phyloP scores from a whole-genome alignment of 2,113 vertebrate species.

The Vanacampus margaritifer region DNA sequence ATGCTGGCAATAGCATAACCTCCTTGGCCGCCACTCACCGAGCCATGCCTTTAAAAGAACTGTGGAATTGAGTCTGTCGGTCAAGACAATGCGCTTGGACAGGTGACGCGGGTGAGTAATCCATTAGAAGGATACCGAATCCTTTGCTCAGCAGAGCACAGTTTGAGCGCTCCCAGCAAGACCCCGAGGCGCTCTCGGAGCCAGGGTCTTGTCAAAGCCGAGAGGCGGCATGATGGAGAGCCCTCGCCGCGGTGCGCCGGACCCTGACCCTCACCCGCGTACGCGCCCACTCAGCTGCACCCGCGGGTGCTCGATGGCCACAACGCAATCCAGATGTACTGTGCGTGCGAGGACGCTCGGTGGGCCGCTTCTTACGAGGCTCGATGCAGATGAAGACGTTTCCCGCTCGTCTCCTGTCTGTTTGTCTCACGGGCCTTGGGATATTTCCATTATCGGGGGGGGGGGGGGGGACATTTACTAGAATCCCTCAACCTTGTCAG shows the following conservation, averaged over 20 bases:
- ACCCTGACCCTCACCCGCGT: slow-evolving; percentile 69
- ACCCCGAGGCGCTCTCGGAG: slow-evolving; percentile 65
- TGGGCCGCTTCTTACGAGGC: slow-evolving; percentile 35
- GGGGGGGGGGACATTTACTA: slow-evolving; percentile 47
- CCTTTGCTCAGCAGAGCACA: slow-evolving; percentile 66
- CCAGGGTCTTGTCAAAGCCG: slow-evolving; percentile 73
- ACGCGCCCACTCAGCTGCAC: slow-evolving; percentile 57
- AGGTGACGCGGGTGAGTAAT: slow-evolving; percentile 75
- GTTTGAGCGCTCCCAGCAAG: slow-evolving; percentile 61
- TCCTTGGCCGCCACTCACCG: background rate
- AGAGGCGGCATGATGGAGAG: slow-evolving; percentile 75
- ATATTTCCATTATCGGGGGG: slow-evolving; percentile 63
- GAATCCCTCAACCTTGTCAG: slow-evolving; percentile 69
- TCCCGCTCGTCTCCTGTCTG: slow-evolving; percentile 62
- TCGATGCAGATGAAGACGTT: slow-evolving; percentile 69
- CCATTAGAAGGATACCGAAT: slow-evolving; percentile 73
- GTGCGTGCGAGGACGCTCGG: slow-evolving; percentile 16
- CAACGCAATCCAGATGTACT: slow-evolving; percentile 77
- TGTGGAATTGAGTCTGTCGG: slow-evolving; percentile 42
- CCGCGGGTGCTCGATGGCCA: slow-evolving; percentile 58
- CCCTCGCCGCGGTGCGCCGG: slow-evolving; percentile 70
- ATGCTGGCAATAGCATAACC: background rate
- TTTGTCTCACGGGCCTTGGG: slow-evolving; percentile 51
- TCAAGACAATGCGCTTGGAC: slow-evolving; percentile 71
- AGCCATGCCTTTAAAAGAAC: background rate